Base-by-base conservation (phyloP, 2,888 invertebrate species). In the Eumacrocentrus americanus region DNA sequence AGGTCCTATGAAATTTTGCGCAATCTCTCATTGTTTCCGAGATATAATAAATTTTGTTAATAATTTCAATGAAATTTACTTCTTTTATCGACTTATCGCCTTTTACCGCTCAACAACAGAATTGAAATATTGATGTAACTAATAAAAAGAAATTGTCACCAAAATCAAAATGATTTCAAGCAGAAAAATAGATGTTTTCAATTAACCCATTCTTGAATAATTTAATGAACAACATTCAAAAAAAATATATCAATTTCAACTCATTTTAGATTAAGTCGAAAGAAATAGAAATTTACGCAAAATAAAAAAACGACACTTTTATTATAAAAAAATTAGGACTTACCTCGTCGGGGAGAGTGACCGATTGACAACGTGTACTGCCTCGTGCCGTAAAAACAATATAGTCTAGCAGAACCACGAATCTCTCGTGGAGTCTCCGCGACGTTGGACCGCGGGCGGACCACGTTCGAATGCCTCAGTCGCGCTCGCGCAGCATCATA, bases 391-490 rank as follows among this genome's bases (percentile, higher is more conserved):
- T n/a, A n/a, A n/a, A n/a, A 9, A 29, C 4, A 29, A 29, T 29
- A 29, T 53, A 54, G 51, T 38, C 55, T 22, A 52, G 23, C 29
- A 44, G n/a, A 20, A 44, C 23, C 11, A 44, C 25, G 29, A 18
- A 16, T 52, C 16, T 52, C 3, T 14, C 23, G 52, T 29, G 18
- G 18, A 44, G 16, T 20, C 44, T 52, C 12, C 34, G 44, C 63
- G 62, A 64, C 68, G 50, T 63, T 67, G 64, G 65, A 67, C 64
- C 75, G 73, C 64, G 74, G 75, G 65, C 69, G 71, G 72, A 72
- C 72, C 76, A 72, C 73, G 78, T 77, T 77, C 72, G 77, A 80
- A 74, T 80, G 80, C 77, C 72, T 63, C 65, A 61, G 65, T 61
- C 69, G 69, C 64, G 67, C 64, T 63, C 69, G 76, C 75, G 78